Evolutionary conservation across 1,140 invertebrate genomes (phyloP).

Genomic region (Parapsyche elsis): DNA sequence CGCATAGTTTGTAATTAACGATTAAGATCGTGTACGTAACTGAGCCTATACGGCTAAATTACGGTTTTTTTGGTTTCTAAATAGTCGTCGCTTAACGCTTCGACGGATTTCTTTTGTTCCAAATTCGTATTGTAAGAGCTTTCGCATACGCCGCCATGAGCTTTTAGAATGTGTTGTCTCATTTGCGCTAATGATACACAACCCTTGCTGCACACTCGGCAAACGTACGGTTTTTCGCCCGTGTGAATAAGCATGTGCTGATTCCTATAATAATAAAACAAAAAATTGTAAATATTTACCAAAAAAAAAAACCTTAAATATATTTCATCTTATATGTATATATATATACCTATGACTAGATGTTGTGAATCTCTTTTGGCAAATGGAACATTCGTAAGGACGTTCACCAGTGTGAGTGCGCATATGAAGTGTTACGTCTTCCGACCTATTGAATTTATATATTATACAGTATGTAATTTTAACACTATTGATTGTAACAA

Average conservation of each 20-base stretch:
- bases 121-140: neutral
- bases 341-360: conserved; percentile 51
- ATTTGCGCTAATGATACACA: conserved; percentile 26
- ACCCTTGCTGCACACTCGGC: conserved; percentile 16
- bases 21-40: neutral
- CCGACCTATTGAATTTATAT: conserved; percentile 26
- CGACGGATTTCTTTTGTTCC: neutral
- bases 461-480: neutral
- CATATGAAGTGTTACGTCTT: conserved; percentile 53
- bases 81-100: neutral
- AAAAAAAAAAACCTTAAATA: neutral
- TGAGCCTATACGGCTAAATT: too few species aligned
- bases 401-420: conserved; percentile 46
- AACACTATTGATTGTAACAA: neutral
- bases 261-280: conserved; percentile 25
- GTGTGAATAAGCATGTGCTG: conserved; percentile 39
- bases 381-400: conserved; percentile 48
- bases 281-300: neutral
- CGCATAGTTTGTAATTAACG: neutral
- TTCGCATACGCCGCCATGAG: conserved; percentile 5
- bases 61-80: too few species aligned
- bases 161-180: conserved; percentile 32
- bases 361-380: conserved; percentile 50
- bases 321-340: conserved; percentile 10
- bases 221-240: conserved; percentile 30